Percentiles rank a stretch among this genome's conserved stretches.
Evolutionary conservation across 2,113 vertebrate species (phyloP).

Genomic region (Chaetops frenatus): DNA sequence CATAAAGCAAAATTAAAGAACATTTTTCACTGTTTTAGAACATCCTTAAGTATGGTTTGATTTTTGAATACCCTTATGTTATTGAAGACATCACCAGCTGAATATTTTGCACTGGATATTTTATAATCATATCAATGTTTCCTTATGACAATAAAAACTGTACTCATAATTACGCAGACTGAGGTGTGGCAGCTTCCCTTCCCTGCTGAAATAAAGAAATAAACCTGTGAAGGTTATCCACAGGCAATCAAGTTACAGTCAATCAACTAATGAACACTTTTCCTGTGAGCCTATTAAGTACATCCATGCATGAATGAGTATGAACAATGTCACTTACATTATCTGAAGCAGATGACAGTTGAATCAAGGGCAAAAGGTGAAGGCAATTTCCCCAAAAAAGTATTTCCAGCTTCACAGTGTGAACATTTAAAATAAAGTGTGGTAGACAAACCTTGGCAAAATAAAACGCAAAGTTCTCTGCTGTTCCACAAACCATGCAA

Average conservation of each 20-base stretch:
- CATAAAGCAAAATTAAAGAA: neutral
- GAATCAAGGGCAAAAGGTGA: neutral
- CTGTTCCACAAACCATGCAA: neutral
- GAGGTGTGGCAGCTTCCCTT: neutral
- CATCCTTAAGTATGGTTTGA: neutral
- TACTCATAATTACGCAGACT: neutral
- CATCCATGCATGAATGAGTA: conserved; percentile 27
- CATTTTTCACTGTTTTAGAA: neutral
- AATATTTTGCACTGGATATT: neutral
- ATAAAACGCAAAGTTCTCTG: conserved; percentile 10
- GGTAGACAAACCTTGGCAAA: neutral
- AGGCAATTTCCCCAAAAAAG: conserved; percentile 22
- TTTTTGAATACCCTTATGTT: neutral
- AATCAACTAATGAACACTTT: conserved; percentile 32
- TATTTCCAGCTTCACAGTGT: conserved; percentile 34
- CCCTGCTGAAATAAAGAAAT: conserved; percentile 12
- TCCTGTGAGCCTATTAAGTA: conserved; percentile 11
- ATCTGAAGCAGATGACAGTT: neutral
- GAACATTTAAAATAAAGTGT: conserved; percentile 7
- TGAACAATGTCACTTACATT: conserved; percentile 19
- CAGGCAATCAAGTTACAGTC: conserved; percentile 23
- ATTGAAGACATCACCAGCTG: neutral
- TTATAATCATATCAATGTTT: neutral
- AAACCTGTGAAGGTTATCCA: neutral
- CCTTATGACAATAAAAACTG: neutral